Conservation (phyloP, 2,113 vertebrate species). For the Elanoides forficatus region DNA sequence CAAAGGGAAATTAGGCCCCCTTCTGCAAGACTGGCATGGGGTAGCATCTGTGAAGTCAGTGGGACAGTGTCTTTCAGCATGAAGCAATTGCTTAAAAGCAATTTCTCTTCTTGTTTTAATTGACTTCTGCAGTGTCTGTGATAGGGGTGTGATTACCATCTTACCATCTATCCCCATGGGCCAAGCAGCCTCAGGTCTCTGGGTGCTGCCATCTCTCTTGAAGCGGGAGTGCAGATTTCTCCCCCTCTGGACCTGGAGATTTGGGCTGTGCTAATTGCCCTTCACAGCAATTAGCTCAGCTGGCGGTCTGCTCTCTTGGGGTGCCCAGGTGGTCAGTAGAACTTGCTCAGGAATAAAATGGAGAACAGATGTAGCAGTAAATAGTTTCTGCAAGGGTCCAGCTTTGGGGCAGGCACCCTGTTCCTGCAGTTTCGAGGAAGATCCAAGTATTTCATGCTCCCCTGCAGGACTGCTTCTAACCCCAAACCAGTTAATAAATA, state of each 20-base stretch:
- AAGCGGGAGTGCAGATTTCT: not conserved
- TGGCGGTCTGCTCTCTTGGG: not conserved
- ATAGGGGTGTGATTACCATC: not conserved
- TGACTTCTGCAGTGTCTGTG: not conserved
- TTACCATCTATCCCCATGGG: fast-evolving
- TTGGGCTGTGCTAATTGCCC: not conserved
- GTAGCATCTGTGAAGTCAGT: not conserved
- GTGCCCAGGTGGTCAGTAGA: too few species aligned
- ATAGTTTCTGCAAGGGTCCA: not conserved
- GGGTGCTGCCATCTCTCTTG: fast-evolving
- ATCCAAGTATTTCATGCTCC: not conserved
- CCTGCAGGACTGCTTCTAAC: not conserved
- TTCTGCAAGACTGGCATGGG: too few species aligned
- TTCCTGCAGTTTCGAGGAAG: not conserved
- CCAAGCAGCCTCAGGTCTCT: not conserved
- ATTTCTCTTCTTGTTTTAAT: not conserved
- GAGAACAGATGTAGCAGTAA: not conserved
- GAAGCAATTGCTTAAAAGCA: not conserved
- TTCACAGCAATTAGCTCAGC: not conserved
- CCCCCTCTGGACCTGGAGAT: not conserved
- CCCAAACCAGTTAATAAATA: not conserved
- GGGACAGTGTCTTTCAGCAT: not conserved
- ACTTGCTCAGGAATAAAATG: not conserved
- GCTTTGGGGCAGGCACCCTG: not conserved
- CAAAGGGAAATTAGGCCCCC: not conserved